A percentile compares a stretch with the other conserved stretches of the same genome.
Conservation (phyloP, 2,888 invertebrate genomes). For the Xestia ashworthii region DNA sequence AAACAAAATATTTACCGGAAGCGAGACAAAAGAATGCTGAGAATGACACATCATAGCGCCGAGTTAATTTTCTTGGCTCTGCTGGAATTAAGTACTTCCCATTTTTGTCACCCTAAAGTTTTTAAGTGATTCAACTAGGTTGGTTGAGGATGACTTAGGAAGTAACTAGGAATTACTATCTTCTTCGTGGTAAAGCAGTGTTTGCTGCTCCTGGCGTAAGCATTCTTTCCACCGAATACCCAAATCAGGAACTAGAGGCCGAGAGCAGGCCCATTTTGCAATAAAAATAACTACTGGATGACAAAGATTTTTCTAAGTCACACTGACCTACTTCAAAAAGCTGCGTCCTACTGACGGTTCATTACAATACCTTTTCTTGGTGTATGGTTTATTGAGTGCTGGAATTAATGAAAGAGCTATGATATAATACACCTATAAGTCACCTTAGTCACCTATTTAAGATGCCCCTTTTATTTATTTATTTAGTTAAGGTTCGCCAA, state of each 20-base stretch:
- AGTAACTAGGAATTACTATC: neutral
- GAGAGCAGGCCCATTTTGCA: too few species aligned
- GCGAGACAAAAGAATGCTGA: slow-evolving; percentile 27
- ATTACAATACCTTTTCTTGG: neutral
- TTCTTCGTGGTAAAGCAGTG: neutral
- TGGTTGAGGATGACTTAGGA: slow-evolving; percentile 3
- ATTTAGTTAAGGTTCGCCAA: neutral
- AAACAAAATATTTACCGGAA: slow-evolving; percentile 45
- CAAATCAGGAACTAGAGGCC: neutral
- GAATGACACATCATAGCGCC: slow-evolving; percentile 44
- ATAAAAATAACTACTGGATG: neutral
- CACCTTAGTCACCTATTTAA: too few species aligned
- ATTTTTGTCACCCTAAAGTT: slow-evolving; percentile 42
- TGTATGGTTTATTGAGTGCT: neutral
- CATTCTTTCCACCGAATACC: neutral
- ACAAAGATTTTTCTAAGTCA: neutral
- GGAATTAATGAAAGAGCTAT: neutral
- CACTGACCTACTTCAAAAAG: slow-evolving; percentile 1
- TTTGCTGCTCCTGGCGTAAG: neutral
- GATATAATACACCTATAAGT: neutral
- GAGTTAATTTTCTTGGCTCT: slow-evolving; percentile 39
- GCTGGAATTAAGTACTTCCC: slow-evolving; percentile 42
- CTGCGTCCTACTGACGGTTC: neutral
- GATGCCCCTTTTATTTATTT: neutral
- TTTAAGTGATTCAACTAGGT: slow-evolving; percentile 32